A percentile compares a stretch with the other conserved stretches of the same genome.
Evolutionary conservation across 2,797 vertebrate species (phyloP).

Genomic region (Spondyliosoma cantharus): DNA sequence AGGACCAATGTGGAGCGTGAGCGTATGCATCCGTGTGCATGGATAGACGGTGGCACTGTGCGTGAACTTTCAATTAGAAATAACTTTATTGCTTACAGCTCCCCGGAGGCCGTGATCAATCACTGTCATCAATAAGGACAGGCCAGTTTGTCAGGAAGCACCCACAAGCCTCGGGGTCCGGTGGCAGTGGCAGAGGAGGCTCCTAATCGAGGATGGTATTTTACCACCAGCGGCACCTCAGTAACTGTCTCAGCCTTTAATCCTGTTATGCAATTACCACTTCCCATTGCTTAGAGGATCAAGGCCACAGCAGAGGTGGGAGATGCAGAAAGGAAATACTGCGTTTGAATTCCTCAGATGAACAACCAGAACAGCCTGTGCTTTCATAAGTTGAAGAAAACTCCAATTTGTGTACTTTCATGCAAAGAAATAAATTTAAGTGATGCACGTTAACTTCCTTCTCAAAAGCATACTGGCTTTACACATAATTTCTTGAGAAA

Average conservation of each 20-base stretch:
- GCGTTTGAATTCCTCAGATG: conserved; percentile 27
- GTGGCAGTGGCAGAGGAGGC: conserved; percentile 38
- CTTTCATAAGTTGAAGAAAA: conserved; percentile 34
- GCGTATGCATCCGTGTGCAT: neutral
- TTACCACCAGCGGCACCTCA: conserved; percentile 43
- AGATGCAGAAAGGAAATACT: conserved; percentile 13
- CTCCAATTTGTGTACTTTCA: conserved; percentile 23
- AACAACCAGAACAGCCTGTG: neutral
- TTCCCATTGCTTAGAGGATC: conserved; percentile 36
- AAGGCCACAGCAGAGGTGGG: conserved; percentile 27
- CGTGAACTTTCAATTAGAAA: conserved; percentile 82
- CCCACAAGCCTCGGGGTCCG: conserved; percentile 47
- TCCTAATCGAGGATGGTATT: conserved; percentile 54
- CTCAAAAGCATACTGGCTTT: neutral
- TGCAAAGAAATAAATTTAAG: conserved; percentile 5
- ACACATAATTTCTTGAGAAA: conserved; percentile 29
- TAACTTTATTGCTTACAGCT: conserved; percentile 80
- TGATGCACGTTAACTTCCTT: conserved; percentile 22
- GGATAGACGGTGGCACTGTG: conserved; percentile 38
- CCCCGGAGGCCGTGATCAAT: conserved; percentile 78
- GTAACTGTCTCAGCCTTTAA: conserved; percentile 49
- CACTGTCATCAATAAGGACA: conserved; percentile 80
- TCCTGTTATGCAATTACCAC: conserved; percentile 49
- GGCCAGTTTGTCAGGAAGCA: conserved; percentile 77
- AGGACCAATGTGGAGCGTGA: conserved; percentile 19